Evolutionary conservation across 2,888 invertebrate genomes (phyloP).

Genomic region (Archips crataeganus): DNA sequence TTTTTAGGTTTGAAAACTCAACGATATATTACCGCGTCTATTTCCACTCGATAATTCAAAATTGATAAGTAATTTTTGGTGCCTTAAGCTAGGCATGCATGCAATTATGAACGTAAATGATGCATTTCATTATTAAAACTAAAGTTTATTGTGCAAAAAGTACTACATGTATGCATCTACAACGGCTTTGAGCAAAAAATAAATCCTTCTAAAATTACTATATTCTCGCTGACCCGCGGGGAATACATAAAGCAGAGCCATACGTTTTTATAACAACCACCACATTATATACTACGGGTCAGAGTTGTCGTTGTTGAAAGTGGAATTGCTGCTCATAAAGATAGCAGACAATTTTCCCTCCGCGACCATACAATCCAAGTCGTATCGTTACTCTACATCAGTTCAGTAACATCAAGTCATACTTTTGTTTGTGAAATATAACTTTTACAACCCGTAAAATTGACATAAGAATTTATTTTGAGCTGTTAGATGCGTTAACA

Average conservation of each 20-base stretch:
- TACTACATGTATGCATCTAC: neutral
- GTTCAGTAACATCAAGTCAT: neutral
- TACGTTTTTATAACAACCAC: conserved; percentile 30
- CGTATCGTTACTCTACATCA: neutral
- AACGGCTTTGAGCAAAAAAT: neutral
- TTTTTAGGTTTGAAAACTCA: too few relatives aligned
- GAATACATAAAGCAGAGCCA: conserved; percentile 32
- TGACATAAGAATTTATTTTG: neutral
- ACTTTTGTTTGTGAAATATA: neutral
- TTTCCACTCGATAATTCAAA: too few relatives aligned
- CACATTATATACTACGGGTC: conserved; percentile 22
- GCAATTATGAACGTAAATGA: too few relatives aligned
- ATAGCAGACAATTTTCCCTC: conserved; percentile 50
- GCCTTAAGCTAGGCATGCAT: too few relatives aligned
- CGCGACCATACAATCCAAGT: conserved; percentile 29
- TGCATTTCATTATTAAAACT: neutral
- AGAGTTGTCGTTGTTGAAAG: conserved; percentile 53
- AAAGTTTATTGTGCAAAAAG: neutral
- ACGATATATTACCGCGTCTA: too few relatives aligned
- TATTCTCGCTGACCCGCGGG: conserved; percentile 26
- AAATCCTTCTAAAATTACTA: conserved; percentile 23
- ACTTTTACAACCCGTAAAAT: neutral
- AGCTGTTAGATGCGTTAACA: neutral
- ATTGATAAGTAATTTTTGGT: too few relatives aligned
- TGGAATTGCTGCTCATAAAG: conserved; percentile 62